Evolutionary conservation across 2,797 vertebrate genomes (phyloP).

Genomic region (Melanogrammus aeglefinus): DNA sequence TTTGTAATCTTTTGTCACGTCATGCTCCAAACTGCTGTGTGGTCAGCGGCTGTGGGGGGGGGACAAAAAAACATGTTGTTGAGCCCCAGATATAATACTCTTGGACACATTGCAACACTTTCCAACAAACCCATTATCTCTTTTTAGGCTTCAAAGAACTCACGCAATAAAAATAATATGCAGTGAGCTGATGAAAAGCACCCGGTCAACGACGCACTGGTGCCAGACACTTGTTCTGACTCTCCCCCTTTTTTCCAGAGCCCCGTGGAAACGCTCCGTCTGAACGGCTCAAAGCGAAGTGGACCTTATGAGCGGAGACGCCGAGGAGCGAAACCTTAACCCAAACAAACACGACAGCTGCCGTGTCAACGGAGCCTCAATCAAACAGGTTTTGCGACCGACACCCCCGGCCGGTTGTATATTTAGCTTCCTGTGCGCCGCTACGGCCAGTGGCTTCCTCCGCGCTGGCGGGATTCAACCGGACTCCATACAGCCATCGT

Average conservation of each 20-base stretch:
- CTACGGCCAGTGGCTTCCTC: conserved; percentile 44
- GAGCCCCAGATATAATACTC: conserved; percentile 18
- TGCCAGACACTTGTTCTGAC: conserved; percentile 21
- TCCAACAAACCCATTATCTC: neutral
- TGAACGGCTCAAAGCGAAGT: conserved; percentile 32
- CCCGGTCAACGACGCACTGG: conserved; percentile 6
- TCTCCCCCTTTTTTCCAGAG: conserved; percentile 25
- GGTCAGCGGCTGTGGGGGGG: conserved; percentile 53
- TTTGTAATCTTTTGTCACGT: conserved; percentile 35
- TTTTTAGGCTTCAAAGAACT: conserved; percentile 1
- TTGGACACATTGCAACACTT: conserved; percentile 12
- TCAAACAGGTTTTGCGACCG: conserved; percentile 27
- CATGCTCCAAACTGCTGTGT: conserved; percentile 41
- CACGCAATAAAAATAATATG: neutral
- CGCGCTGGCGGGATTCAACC: conserved; percentile 27
- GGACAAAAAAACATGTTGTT: conserved; percentile 41
- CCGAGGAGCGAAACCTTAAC: conserved; percentile 35
- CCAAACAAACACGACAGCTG: conserved; percentile 44
- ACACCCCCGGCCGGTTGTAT: conserved; percentile 40
- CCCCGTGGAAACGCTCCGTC: neutral
- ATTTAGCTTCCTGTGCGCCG: conserved; percentile 53
- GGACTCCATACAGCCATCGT: conserved; percentile 39
- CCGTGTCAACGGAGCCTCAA: conserved; percentile 44
- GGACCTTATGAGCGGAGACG: conserved; percentile 31
- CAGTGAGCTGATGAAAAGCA: conserved; percentile 12